These are phyloP conservation scores for Galerucella nymphaeae DNA, from an alignment of 2,888 invertebrate genomes.

Conservation along the genomic window DNA sequence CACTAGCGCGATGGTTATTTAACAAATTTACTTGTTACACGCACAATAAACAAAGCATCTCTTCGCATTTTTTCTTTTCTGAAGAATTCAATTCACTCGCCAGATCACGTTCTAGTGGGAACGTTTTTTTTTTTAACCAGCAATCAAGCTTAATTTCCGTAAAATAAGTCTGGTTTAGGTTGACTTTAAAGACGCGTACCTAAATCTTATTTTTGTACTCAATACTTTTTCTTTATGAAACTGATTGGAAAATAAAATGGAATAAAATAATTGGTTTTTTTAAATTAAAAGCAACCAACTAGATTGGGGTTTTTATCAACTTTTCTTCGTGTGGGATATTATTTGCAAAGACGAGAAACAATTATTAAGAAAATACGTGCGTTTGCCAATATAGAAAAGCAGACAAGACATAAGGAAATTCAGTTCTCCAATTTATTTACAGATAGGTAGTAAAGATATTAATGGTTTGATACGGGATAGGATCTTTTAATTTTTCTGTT, in stretches of 20 bases:
- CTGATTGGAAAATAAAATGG: constrained; percentile 45
- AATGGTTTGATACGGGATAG: neutral
- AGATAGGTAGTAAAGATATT: too few relatives aligned
- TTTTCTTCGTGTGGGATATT: constrained; percentile 1
- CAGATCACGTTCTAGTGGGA: constrained; percentile 46
- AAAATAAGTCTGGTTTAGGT: constrained; percentile 47
- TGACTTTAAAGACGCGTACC: constrained; percentile 50
- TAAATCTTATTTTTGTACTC: constrained; percentile 46
- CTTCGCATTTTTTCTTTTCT: constrained; percentile 30
- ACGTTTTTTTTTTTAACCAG: constrained; percentile 41
- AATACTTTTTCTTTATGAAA: constrained; percentile 34
- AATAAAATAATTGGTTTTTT: constrained; percentile 37
- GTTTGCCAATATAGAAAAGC: neutral
- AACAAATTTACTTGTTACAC: constrained; percentile 39
- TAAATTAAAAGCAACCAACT: constrained; percentile 35
- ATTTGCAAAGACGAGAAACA: neutral
- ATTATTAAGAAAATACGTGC: neutral
- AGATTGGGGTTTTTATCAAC: constrained; percentile 5
- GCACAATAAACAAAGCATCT: constrained; percentile 38
- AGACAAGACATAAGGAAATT: too few relatives aligned
- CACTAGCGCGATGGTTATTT: constrained; percentile 26
- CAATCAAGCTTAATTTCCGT: constrained; percentile 46
- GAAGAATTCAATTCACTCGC: constrained; percentile 40
- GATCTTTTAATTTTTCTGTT: neutral
- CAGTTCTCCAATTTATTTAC: too few relatives aligned